Evolutionary conservation across 2,113 vertebrate species (phyloP).

Genomic region (Pogonocichla stellata): DNA sequence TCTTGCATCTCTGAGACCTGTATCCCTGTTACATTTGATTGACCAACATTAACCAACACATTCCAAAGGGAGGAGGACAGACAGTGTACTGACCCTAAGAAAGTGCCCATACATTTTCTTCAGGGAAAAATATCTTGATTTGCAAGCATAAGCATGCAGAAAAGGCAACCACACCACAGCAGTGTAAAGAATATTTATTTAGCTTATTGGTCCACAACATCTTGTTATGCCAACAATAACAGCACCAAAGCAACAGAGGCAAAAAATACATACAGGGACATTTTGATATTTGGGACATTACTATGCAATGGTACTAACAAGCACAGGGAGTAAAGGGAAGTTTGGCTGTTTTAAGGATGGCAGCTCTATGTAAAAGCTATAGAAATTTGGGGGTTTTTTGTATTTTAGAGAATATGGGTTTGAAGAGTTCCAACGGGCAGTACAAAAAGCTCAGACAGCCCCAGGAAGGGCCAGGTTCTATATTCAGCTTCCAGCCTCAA

Average conservation of each 20-base stretch:
- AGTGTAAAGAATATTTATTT: background rate
- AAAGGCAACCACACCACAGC: background rate
- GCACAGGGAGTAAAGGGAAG: background rate
- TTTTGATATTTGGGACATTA: background rate
- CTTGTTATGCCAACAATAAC: background rate
- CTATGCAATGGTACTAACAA: background rate
- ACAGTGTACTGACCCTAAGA: background rate
- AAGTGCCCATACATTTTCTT: background rate
- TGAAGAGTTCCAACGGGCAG: background rate
- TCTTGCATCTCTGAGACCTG: background rate
- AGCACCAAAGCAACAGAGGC: background rate
- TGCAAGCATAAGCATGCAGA: background rate
- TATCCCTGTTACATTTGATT: rapidly evolving
- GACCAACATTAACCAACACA: background rate
- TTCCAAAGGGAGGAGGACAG: background rate
- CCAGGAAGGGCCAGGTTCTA: background rate
- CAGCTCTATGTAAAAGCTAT: background rate
- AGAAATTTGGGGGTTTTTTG: rapidly evolving
- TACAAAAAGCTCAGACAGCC: background rate
- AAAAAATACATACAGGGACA: background rate
- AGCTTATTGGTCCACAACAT: background rate
- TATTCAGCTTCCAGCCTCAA: background rate
- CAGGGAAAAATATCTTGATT: background rate
- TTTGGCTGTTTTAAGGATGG: background rate
- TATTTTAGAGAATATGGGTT: background rate